Conservation (phyloP, 2,113 vertebrate genomes). For the Colaptes auratus region DNA sequence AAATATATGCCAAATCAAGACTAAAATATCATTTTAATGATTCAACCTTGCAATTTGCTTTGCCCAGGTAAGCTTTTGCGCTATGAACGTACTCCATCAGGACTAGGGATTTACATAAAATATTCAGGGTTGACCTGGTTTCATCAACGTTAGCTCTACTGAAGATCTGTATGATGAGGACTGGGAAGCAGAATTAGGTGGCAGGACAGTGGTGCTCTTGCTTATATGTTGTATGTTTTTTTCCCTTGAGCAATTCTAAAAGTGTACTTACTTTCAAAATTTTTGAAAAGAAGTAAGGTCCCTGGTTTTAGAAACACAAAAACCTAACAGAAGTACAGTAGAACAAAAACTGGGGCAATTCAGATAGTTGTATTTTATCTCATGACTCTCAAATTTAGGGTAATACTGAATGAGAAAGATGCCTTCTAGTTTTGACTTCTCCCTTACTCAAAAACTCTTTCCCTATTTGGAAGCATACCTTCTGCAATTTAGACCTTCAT, state of each 20-base stretch:
- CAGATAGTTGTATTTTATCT: neutral
- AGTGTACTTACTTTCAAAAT: neutral
- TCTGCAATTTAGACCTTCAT: neutral
- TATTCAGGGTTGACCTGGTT: conserved; percentile 16
- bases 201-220: neutral
- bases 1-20: neutral
- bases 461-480: neutral
- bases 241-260: neutral
- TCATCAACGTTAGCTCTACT: neutral
- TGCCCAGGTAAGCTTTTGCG: neutral
- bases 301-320: neutral
- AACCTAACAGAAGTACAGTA: neutral
- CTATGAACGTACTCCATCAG: neutral
- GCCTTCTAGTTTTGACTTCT: neutral
- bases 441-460: neutral
- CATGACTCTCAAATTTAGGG: neutral
- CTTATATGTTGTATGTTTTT: neutral
- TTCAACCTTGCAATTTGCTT: neutral
- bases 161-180: neutral
- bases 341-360: neutral
- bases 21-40: neutral
- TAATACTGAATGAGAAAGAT: neutral
- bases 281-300: neutral
- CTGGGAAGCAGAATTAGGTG: neutral
- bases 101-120: conserved; percentile 9